Evolutionary conservation across 1,140 invertebrate genomes (phyloP).

Genomic region (Pollicipes pollicipes): DNA sequence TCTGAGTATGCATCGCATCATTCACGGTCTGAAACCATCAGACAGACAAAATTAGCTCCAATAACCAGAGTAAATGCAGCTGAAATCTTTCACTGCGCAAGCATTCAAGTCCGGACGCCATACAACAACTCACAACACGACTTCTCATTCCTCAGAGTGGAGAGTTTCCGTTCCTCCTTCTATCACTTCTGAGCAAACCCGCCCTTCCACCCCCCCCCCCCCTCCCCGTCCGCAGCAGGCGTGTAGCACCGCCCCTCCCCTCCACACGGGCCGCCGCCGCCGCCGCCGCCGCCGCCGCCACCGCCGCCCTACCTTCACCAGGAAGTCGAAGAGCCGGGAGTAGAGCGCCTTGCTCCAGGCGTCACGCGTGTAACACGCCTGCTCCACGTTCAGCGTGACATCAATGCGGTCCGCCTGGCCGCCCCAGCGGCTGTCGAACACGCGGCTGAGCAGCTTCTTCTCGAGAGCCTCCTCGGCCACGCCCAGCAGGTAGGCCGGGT

Average conservation of each 20-base stretch:
- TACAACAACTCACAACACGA: too few species aligned
- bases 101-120: too few species aligned
- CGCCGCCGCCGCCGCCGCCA: too few species aligned
- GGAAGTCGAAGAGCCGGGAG: conserved; percentile 46
- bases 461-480: conserved; percentile 39
- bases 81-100: too few species aligned
- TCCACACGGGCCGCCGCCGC: too few species aligned
- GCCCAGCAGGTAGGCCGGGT: conserved; percentile 43
- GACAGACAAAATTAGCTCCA: too few species aligned
- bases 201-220: not conserved
- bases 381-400: conserved; percentile 43
- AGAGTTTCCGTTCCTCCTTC: too few species aligned
- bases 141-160: too few species aligned
- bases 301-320: conserved; percentile 36
- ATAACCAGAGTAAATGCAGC: too few species aligned
- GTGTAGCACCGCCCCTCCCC: too few species aligned
- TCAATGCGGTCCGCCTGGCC: conserved; percentile 46
- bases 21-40: conserved; percentile 42
- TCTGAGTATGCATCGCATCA: conserved; percentile 38
- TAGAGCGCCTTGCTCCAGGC: conserved; percentile 52
- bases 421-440: conserved; percentile 59
- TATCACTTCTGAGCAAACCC: too few species aligned
- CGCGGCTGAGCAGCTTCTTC: conserved; percentile 42
- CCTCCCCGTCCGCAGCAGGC: too few species aligned
- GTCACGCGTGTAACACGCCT: conserved; percentile 45